phyloP scores from a whole-genome alignment of 2,113 vertebrate genomes.

The Anseranas semipalmata region DNA sequence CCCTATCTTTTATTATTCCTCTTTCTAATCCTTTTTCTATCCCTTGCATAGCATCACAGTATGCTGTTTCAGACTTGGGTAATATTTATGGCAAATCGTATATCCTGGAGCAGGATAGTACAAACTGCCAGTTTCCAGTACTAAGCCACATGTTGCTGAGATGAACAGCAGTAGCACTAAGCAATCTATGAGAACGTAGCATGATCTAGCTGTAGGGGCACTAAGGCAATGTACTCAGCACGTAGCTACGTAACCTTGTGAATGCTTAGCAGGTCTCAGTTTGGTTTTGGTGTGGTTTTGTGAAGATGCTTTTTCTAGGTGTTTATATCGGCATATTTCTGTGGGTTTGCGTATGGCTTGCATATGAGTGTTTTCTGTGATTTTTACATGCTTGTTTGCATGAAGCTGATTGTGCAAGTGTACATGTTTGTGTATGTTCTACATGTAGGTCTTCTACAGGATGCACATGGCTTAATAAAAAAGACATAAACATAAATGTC shows the following conservation, averaged over 20 bases:
- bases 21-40: not conserved
- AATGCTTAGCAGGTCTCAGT: not conserved
- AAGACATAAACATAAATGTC: not conserved
- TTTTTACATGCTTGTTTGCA: not conserved
- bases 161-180: not conserved
- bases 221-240: not conserved
- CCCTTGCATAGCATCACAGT: not conserved
- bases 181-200: fast-evolving
- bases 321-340: not conserved
- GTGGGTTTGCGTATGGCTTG: not conserved
- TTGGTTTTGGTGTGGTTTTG: conserved; percentile 31
- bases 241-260: not conserved
- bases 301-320: not conserved
- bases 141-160: fast-evolving
- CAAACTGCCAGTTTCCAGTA: not conserved
- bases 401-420: not conserved
- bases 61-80: not conserved
- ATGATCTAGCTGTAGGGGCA: not conserved
- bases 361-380: not conserved
- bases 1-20: not conserved
- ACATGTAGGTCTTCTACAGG: not conserved
- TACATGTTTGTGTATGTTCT: not conserved
- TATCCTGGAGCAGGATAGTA: not conserved
- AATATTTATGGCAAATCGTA: not conserved
- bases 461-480: not conserved